Evolutionary conservation across 2,888 invertebrate genomes (phyloP).

Genomic region (Temnothorax rugatulus): DNA sequence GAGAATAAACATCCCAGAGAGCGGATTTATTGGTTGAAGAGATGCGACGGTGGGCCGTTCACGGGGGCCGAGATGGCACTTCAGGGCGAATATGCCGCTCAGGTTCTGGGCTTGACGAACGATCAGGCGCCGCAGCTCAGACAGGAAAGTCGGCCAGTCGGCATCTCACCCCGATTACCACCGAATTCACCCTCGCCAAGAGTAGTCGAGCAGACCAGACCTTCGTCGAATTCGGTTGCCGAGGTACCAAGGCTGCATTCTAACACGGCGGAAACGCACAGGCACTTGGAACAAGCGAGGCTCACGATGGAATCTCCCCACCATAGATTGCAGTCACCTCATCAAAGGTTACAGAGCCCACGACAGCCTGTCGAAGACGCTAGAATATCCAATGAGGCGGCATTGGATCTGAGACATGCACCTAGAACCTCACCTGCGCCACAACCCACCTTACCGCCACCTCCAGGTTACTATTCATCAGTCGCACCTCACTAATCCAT

Average conservation of each 20-base stretch:
- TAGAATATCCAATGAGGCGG: constrained; percentile 81
- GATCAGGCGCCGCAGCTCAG: constrained; percentile 85
- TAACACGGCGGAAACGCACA: constrained; percentile 79
- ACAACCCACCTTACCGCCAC: constrained; percentile 80
- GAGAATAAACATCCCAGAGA: constrained; percentile 94
- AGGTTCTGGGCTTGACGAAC: constrained; percentile 92
- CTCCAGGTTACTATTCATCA: constrained; percentile 74
- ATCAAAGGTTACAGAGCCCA: constrained; percentile 83
- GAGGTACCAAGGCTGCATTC: constrained; percentile 82
- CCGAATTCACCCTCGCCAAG: constrained; percentile 81
- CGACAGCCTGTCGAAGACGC: constrained; percentile 81
- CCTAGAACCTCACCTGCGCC: constrained; percentile 82
- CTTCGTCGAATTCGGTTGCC: constrained; percentile 81
- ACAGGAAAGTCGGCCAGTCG: constrained; percentile 80
- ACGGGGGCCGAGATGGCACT: constrained; percentile 96
- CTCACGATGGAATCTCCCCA: constrained; percentile 84
- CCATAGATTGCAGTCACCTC: constrained; percentile 83
- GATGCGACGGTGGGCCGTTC: constrained; percentile 96
- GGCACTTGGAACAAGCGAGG: constrained; percentile 82
- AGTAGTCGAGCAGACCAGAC: constrained; percentile 81
- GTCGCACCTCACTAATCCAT: background rate
- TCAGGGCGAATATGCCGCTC: constrained; percentile 97
- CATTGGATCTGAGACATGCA: constrained; percentile 83
- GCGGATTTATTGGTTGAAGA: constrained; percentile 96
- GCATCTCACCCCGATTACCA: constrained; percentile 83